Evolutionary conservation across 2,797 vertebrate species (phyloP), one percentile per base, ranked within the genome.

Genomic region (Cichlasoma orientale): DNA sequence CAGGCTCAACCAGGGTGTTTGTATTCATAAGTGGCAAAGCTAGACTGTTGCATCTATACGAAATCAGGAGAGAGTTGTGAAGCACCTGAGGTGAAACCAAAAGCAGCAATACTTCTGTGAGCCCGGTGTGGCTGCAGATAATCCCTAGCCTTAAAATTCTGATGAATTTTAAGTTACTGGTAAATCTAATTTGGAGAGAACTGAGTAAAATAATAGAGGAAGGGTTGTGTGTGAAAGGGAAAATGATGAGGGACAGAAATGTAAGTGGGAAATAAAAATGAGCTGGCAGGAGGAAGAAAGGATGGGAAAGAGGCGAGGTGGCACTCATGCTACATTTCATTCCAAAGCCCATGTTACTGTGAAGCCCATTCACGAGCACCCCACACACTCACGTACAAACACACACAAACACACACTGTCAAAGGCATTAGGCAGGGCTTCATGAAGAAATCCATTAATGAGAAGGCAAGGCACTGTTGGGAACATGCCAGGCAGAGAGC

Each of bases 381-480:
- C 36, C 33, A 69, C 53, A 61, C 75, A 74, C 50, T 12, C 70
- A 19, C 50, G 25, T 21, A 47, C 19, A 47, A 2, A 44, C 53
- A 63, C 47, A 52, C 18, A 19, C 47, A 19, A 7, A n/a, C 18
- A n/a, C 47, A 50, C 18, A 50, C 47, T 57, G 56, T 77, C 73
- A 70, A 12, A 61, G 1, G 79, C 74, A 82, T 74, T 74, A 81
- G 75, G 82, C 82, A 74, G 55, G 74, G 80, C 70, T 88, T 85
- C 12, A 74, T 77, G 82, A 82, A 80, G 80, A 89, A 88, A 87
- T 50, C 73, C 83, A 92, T 88, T 90, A 92, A 90, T 87, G 83
- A 91, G 86, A 86, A 82, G 57, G 81, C 72, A 77, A 80, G 50
- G 74, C 80, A 77, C 79, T 82, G 80, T 54, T 79, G 83, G 80